Conservation (phyloP, 2,888 invertebrate species). For the Xestia c-nigrum region DNA sequence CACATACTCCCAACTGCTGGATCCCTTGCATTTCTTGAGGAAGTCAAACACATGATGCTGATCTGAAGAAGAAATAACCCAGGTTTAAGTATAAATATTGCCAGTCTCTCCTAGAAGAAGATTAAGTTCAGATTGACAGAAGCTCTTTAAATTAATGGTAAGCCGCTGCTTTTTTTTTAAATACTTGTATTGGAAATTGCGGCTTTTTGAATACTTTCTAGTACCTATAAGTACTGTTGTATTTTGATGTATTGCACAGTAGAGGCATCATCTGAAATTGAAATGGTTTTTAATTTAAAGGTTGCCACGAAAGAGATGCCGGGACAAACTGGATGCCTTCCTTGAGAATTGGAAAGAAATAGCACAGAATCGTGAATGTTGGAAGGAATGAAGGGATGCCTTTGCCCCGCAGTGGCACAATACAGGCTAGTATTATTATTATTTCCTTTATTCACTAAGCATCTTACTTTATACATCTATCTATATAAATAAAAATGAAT, state of each 20-base stretch:
- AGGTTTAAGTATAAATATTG: background rate
- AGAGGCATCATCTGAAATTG: slow-evolving; percentile 72
- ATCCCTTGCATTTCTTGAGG: slow-evolving; percentile 69
- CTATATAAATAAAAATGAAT: no score
- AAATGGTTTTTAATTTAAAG: slow-evolving; percentile 3
- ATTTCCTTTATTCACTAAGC: no score
- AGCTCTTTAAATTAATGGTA: background rate
- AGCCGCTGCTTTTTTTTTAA: background rate
- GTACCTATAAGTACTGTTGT: slow-evolving; percentile 70
- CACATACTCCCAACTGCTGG: slow-evolving; percentile 69
- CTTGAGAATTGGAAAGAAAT: no score
- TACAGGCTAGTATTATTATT: no score
- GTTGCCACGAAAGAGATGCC: no score
- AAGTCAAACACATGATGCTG: slow-evolving; percentile 64
- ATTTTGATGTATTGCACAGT: slow-evolving; percentile 71
- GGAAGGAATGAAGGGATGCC: no score
- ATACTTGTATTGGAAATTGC: no score
- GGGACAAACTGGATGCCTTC: no score
- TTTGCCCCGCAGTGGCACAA: no score
- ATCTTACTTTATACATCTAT: no score
- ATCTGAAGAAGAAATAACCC: slow-evolving; percentile 59
- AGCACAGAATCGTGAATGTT: no score
- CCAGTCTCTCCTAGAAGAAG: no score
- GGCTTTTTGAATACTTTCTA: background rate
- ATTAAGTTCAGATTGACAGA: background rate